Conservation (phyloP, 2,797 vertebrate genomes). For the Thaleichthys pacificus region DNA sequence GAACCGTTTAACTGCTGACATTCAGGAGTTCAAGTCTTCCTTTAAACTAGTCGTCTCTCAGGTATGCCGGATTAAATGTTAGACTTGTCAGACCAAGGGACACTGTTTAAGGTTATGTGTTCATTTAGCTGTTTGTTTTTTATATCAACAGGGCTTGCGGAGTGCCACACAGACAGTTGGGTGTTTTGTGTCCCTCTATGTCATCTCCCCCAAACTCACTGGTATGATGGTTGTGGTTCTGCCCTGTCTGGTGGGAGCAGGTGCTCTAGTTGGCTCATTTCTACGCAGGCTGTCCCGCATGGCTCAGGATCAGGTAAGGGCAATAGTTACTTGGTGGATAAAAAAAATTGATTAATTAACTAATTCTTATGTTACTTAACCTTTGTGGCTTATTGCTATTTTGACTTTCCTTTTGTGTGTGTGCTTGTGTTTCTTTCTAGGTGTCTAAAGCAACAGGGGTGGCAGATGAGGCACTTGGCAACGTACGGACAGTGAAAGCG, state of each 20-base stretch:
- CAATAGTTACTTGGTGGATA: background rate
- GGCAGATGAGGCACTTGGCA: constrained; percentile 91
- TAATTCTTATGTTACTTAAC: no score
- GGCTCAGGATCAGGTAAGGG: constrained; percentile 90
- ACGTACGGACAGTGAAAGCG: constrained; percentile 90
- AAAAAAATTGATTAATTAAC: no score
- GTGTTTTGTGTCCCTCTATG: constrained; percentile 88
- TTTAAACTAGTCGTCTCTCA: constrained; percentile 94
- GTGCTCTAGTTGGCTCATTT: constrained; percentile 84
- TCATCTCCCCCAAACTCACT: constrained; percentile 92
- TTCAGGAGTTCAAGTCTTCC: constrained; percentile 97
- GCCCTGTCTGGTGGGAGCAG: constrained; percentile 82
- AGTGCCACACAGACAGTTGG: constrained; percentile 88
- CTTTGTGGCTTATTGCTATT: no score
- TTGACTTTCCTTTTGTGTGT: background rate
- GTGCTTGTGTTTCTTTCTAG: constrained; percentile 61
- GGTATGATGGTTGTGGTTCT: constrained; percentile 84
- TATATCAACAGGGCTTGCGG: constrained; percentile 84
- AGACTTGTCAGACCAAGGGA: background rate
- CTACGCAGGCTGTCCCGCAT: constrained; percentile 87
- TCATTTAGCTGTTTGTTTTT: background rate
- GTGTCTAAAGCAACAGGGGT: constrained; percentile 90
- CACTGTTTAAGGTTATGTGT: background rate
- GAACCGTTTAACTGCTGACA: constrained; percentile 88
- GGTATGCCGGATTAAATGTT: constrained; percentile 64